phyloP scores from a whole-genome alignment of 2,888 invertebrate genomes.

The Pantelozetes paolii region DNA sequence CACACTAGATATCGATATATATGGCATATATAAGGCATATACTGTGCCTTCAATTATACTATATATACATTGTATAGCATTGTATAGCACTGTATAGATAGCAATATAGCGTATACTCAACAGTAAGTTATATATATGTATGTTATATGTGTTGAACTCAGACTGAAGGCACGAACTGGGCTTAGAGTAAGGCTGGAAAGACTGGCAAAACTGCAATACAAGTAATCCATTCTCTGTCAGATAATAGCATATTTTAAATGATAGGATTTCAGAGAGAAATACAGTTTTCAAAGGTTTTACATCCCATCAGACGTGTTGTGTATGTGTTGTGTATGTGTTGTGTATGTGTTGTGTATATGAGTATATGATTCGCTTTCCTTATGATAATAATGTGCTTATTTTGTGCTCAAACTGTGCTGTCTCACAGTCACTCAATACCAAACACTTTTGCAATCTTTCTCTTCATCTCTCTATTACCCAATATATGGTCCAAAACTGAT shows the following conservation, averaged over 20 bases:
- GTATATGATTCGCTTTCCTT: conserved; percentile 5
- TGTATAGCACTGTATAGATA: not conserved
- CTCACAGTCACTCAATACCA: conserved; percentile 14
- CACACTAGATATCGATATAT: conserved; percentile 26
- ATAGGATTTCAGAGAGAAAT: conserved; percentile 32
- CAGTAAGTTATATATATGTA: conserved; percentile 17
- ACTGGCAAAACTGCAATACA: conserved; percentile 27
- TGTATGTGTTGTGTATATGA: not conserved
- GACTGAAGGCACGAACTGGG: conserved; percentile 30
- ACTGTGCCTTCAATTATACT: not conserved
- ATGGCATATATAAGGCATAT: not conserved
- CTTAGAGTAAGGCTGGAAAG: conserved; percentile 1
- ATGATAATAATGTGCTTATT: conserved; percentile 35
- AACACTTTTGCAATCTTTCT: not conserved
- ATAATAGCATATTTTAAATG: conserved; percentile 36
- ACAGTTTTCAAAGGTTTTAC: conserved; percentile 31
- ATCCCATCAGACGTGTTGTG: conserved; percentile 9
- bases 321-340: no score
- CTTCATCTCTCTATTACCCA: conserved; percentile 15
- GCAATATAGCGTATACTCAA: not conserved
- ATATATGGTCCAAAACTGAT: not conserved
- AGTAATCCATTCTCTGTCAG: conserved; percentile 35
- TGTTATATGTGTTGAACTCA: conserved; percentile 14
- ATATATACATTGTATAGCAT: not conserved
- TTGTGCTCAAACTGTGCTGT: conserved; percentile 3